Evolutionary conservation across 2,113 vertebrate genomes (phyloP).

Genomic region (Lophotis ruficrista): DNA sequence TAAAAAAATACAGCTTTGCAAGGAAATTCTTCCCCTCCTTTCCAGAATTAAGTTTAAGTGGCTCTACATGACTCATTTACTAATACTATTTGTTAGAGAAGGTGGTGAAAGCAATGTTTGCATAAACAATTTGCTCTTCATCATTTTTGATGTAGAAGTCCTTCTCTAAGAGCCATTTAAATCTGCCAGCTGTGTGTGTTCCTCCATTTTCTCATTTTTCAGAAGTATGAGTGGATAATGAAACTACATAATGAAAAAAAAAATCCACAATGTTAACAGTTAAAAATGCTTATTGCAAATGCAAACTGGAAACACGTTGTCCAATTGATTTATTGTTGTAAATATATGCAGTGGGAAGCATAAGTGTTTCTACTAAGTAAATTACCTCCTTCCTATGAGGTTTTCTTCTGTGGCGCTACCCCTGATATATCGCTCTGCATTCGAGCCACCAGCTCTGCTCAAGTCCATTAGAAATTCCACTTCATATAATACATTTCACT

Average conservation of each 20-base stretch:
- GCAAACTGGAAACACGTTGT: slow-evolving; percentile 43
- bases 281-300: slow-evolving; percentile 47
- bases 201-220: slow-evolving; percentile 60
- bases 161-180: slow-evolving; percentile 40
- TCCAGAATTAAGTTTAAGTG: slow-evolving; percentile 1
- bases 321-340: slow-evolving; percentile 57
- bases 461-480: slow-evolving; percentile 58
- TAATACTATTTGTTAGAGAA: background rate
- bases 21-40: background rate
- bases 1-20: slow-evolving; percentile 1
- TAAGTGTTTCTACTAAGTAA: slow-evolving; percentile 43
- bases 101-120: slow-evolving; percentile 6
- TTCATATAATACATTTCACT: slow-evolving; percentile 51
- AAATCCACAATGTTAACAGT: slow-evolving; percentile 12
- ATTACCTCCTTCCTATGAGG: slow-evolving; percentile 39
- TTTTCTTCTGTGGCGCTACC: background rate
- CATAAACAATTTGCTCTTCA: slow-evolving; percentile 37
- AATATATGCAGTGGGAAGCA: slow-evolving; percentile 54
- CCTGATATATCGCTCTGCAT: slow-evolving; percentile 9
- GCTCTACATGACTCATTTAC: slow-evolving; percentile 27
- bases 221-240: slow-evolving; percentile 26
- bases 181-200: slow-evolving; percentile 30
- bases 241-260: slow-evolving; percentile 42
- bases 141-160: slow-evolving; percentile 39
- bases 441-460: background rate